Conservation (phyloP, 2,797 vertebrate species). For the Crenichthys baileyi region DNA sequence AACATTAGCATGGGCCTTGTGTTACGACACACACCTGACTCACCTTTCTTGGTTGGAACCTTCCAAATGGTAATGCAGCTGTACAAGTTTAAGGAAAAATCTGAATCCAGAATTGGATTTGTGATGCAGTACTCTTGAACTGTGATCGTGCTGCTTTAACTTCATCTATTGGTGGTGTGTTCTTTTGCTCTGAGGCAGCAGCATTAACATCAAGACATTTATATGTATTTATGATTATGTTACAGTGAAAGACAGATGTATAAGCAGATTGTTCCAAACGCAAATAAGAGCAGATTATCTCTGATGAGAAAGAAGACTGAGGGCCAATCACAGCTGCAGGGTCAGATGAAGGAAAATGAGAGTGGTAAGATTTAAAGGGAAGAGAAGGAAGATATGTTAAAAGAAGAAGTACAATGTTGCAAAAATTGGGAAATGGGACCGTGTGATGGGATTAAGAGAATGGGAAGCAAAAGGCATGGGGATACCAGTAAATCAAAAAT, state of each 20-base stretch:
- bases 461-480: neutral
- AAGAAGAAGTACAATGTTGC: neutral
- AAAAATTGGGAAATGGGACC: neutral
- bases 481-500: neutral
- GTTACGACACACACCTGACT: too few relatives aligned
- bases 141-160: too few relatives aligned
- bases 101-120: too few relatives aligned
- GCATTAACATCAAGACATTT: neutral
- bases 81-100: too few relatives aligned
- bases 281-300: slow-evolving; percentile 57
- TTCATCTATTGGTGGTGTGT: neutral
- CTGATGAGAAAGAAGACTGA: slow-evolving; percentile 29
- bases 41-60: too few relatives aligned
- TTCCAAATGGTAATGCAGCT: too few relatives aligned
- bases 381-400: neutral
- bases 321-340: slow-evolving; percentile 41
- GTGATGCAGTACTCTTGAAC: too few relatives aligned
- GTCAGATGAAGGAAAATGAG: neutral
- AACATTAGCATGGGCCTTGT: too few relatives aligned
- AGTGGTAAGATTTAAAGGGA: neutral
- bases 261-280: slow-evolving; percentile 39
- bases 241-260: slow-evolving; percentile 52
- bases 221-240: slow-evolving; percentile 31
- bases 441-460: slow-evolving; percentile 9
- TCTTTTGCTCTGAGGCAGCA: neutral